These are phyloP conservation scores for Mercenaria mercenaria DNA, from an alignment of 1,140 invertebrate species.

Conservation along the genomic window DNA sequence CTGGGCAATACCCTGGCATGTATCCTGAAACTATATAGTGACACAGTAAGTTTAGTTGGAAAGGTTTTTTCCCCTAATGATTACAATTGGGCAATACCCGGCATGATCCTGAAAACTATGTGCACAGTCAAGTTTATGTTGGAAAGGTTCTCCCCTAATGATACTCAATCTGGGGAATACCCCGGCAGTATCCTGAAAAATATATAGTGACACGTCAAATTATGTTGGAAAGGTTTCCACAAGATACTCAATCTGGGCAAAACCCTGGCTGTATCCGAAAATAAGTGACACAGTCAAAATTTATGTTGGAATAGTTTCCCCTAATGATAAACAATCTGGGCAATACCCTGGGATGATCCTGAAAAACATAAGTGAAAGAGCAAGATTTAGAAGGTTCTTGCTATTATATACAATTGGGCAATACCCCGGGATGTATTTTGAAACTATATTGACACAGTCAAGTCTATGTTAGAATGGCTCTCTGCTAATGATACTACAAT, in stretches of 20 bases:
- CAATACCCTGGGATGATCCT: conserved; percentile 87
- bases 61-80: too few relatives aligned
- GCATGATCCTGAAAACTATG: conserved; percentile 83
- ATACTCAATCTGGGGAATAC: too few relatives aligned
- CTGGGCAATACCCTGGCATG: conserved; percentile 86
- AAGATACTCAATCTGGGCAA: neutral
- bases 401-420: conserved; percentile 89
- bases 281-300: too few relatives aligned
- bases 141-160: conserved; percentile 90
- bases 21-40: conserved; percentile 80
- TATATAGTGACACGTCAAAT: too few relatives aligned
- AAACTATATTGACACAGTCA: too few relatives aligned
- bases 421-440: conserved; percentile 86
- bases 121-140: too few relatives aligned
- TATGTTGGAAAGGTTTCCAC: too few relatives aligned
- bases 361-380: conserved; percentile 55
- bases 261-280: too few relatives aligned
- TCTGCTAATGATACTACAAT: too few relatives aligned
- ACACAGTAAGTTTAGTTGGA: too few relatives aligned
- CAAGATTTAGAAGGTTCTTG: conserved; percentile 89
- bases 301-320: conserved; percentile 89
- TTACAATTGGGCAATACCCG: too few relatives aligned
- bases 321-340: conserved; percentile 89
- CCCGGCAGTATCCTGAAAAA: conserved; percentile 87
- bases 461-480: too few relatives aligned